phyloP scores from a whole-genome alignment of 30 jellyfish, hydroid and myxozoan genomes.

The Turritopsis dohrnii region DNA sequence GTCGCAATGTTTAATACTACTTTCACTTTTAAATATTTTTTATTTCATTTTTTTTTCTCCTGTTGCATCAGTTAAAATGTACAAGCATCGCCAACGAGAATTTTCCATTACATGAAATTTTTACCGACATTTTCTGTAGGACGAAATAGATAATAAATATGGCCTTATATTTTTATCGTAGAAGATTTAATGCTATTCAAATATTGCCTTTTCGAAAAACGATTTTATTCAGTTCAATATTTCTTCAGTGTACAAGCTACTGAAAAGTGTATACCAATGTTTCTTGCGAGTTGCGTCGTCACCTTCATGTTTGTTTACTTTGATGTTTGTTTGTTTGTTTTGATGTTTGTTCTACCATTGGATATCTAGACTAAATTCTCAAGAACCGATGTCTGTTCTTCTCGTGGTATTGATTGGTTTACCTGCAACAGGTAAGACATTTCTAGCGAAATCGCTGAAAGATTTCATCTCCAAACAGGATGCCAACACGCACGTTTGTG shows the following conservation, averaged over 20 bases:
- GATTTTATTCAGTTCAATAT: not conserved
- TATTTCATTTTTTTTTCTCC: no score
- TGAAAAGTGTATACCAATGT: no score
- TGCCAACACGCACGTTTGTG: conserved; percentile 6
- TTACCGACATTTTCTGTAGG: no score
- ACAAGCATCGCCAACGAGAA: no score
- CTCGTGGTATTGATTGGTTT: conserved; percentile 54
- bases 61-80: no score
- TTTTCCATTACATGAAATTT: no score
- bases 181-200: not conserved
- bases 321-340: not conserved
- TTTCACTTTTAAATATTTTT: no score
- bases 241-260: not conserved
- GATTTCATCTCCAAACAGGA: not conserved
- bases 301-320: not conserved
- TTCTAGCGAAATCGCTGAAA: conserved; percentile 31
- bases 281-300: no score
- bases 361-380: no score
- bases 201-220: not conserved
- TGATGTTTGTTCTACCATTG: not conserved
- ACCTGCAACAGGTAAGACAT: conserved; percentile 88
- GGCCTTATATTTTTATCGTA: not conserved
- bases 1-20: no score
- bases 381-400: conserved; percentile 9
- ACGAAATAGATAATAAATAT: no score